Conservation (phyloP, 1,140 invertebrate genomes). For the Meloidogyne floridensis region DNA sequence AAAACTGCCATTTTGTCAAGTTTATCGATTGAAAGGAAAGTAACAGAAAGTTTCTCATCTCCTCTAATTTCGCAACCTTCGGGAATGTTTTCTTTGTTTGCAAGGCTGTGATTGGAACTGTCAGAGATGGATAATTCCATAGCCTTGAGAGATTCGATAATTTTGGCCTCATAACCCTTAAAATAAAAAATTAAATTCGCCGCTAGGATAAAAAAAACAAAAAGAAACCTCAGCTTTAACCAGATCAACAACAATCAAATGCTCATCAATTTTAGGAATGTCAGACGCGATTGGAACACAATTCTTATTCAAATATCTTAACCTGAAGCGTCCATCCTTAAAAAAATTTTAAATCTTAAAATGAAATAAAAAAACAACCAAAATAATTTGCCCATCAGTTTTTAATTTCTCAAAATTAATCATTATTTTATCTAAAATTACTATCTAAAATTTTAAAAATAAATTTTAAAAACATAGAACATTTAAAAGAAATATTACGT, state of each 20-base stretch:
- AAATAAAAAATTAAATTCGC: background rate
- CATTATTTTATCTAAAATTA: background rate
- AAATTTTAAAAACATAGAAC: background rate
- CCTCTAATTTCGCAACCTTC: background rate
- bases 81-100: background rate
- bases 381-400: background rate
- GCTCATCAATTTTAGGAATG: background rate
- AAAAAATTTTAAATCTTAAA: background rate
- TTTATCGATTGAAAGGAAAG: conserved; percentile 37
- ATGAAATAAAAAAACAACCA: background rate
- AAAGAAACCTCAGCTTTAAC: background rate
- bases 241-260: conserved; percentile 2
- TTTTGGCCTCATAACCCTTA: background rate
- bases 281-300: background rate
- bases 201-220: background rate
- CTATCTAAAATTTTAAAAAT: background rate
- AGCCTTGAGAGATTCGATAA: background rate
- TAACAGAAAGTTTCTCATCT: conserved; percentile 11
- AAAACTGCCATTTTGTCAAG: conserved; percentile 30
- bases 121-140: background rate
- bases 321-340: background rate
- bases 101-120: background rate
- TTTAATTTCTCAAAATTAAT: background rate
- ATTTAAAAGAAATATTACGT: too few species aligned
- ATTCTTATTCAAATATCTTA: background rate